Evolutionary conservation across 1,140 invertebrate genomes (phyloP), one percentile per base, ranked within the genome.

Genomic region (Eupeodes corollae): DNA sequence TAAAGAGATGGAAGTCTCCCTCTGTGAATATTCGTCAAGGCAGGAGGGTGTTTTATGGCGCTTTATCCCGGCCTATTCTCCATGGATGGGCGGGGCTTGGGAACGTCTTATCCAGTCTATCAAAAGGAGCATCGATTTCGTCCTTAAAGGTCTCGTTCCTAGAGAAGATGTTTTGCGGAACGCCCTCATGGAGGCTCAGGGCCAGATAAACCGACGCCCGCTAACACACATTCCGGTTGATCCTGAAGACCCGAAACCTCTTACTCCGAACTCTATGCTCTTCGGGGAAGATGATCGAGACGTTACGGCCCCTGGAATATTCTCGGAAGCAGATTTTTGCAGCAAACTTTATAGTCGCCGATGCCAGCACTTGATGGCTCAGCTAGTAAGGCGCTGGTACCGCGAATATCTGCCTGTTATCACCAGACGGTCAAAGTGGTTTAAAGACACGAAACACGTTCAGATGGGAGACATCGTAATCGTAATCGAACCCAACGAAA

Each of bases 181-280:
- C 3, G 2, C 48, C 5, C n/a, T 57, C 10, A 42, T 40, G 1
- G 48, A 56, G 41, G 48, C 44, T 13, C 53, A 54, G 40, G 18
- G 43, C n/a, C 44, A 40, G 9, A 32, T 57, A 10, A 58, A 58
- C 42, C 21, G 18, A 2, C 50, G 55, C 5, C 56, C 52, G 10
- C 42, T 58, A 5, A 55, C 47, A 13, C 42, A 52, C 19, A 32
- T 53, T 1, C 55, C 56, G 1, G 37, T 44, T 2, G 53, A 55
- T 39, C 46, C 41, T 12, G 19, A 44, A 39, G 55, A 59, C 34
- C 12, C 33, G 1, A 35, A 16, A 10, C 48, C 51, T 2, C 43
- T 61, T 5, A 57, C 57, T 0, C 57, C 57, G 9, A 52, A 47
- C 40, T 42, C 58, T 11, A 54, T 53, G 15, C 21, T 26, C 12